Conservation (phyloP, 1,140 invertebrate genomes). For the Odontomachus brunneus region DNA sequence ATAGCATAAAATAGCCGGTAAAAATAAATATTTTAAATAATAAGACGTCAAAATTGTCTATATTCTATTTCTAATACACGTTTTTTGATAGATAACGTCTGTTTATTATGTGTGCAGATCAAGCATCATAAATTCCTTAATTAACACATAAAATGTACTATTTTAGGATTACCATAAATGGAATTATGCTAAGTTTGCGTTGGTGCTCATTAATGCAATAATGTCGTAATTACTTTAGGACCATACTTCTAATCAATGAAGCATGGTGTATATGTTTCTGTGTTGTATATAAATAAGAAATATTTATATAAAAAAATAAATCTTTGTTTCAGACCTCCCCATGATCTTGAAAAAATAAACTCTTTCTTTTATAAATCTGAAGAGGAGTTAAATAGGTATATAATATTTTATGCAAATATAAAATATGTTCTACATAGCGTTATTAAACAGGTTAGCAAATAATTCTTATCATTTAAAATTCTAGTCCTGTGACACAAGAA, state of each 20-base stretch:
- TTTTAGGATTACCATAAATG: no score
- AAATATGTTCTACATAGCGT: neutral
- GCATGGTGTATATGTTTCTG: no score
- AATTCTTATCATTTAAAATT: conserved; percentile 11
- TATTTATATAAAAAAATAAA: neutral
- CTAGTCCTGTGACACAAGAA: neutral
- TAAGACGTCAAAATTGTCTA: neutral
- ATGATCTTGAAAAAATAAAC: conserved; percentile 10
- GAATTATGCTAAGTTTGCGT: no score
- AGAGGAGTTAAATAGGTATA: neutral
- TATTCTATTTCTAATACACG: neutral
- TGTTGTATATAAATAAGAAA: no score
- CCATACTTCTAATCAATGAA: no score
- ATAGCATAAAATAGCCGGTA: neutral
- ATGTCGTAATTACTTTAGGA: no score
- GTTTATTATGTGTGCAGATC: neutral
- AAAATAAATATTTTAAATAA: neutral
- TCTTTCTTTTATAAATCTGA: conserved; percentile 31
- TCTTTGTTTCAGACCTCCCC: conserved; percentile 17
- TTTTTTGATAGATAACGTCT: neutral
- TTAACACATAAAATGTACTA: no score
- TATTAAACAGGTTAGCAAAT: neutral
- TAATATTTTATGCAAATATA: neutral
- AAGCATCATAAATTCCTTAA: no score
- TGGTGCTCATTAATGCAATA: no score